Evolutionary conservation across 2,888 invertebrate species (phyloP), one percentile per base, ranked within the genome.

Genomic region (Perizoma flavofasciatum): DNA sequence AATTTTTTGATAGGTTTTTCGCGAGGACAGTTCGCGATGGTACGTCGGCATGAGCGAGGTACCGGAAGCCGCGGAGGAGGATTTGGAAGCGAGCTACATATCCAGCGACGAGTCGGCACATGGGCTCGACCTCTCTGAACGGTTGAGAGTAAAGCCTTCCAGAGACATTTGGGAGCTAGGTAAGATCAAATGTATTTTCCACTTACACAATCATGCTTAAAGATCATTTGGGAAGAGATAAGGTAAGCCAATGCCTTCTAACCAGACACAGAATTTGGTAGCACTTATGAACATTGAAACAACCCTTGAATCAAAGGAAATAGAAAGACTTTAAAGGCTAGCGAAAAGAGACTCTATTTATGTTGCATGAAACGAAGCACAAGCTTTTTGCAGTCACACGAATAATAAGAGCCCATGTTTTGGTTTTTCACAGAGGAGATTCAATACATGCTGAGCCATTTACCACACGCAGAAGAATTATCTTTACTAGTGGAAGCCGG

Each of bases 71-170:
- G 84, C 86, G 5, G 89, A 90, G 56, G 88, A 89, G 55, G 90
- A 90, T 59, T 70, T 79, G 59, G 92, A 91, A 65, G 86, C 81
- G 0, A 86, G 82, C 4, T 92, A 90, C 72, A 92, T 92, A 60
- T 93, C 93, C 54, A 94, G 93, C 67, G 94, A 94, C 72, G 93
- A 93, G 71, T 91, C 91, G 0, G 89, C 82, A 0, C 88, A 89
- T 43, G 90, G 88, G 0, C 84, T 81, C 5, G 93, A 92, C 61
- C 88, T 93, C 67, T 86, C 83, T 0, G 91, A 89, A 62, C 74
- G 89, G 49, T 66, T 91, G 33, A 75, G 89, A 60, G 83, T 88
- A 53, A 91, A 91, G 62, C 90, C 89, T 39, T 88, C 92, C 10
- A 83, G 81, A 58, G 92, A 92, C 67, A 91, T 92, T 65, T 92